Evolutionary conservation across 92 coral and sea anemone genomes (phyloP).

Genomic region (Palythoa grandiflora): DNA sequence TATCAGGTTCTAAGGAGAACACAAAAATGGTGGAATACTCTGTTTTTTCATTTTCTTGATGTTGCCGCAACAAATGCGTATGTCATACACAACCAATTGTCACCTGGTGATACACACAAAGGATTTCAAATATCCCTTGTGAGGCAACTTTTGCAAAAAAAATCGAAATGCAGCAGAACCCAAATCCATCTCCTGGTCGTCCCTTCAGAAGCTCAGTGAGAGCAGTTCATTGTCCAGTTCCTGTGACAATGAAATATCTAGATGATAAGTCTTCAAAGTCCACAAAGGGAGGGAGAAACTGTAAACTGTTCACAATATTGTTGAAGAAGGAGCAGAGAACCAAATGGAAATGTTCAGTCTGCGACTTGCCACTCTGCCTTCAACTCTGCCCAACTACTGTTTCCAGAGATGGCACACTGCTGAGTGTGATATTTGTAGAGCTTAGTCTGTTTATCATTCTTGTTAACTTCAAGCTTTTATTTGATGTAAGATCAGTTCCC

Average conservation of each 20-base stretch:
- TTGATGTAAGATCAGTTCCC: too few species aligned
- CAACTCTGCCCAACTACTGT: too few species aligned
- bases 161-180: neutral
- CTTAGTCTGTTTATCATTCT: too few species aligned
- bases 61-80: neutral
- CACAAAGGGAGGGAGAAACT: neutral
- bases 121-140: neutral
- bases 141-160: neutral
- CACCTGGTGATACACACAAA: too few species aligned
- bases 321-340: neutral
- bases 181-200: neutral
- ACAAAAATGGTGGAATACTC: neutral
- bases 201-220: neutral
- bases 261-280: neutral
- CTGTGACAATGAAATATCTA: neutral
- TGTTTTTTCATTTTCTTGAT: neutral
- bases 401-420: neutral
- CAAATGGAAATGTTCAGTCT: neutral
- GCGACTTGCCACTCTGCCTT: neutral
- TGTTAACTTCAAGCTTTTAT: too few species aligned
- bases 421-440: too few species aligned
- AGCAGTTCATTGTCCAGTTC: neutral
- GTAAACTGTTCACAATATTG: neutral
- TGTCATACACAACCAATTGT: neutral
- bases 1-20: neutral